A percentile compares a stretch with the other conserved stretches of the same genome.
Evolutionary conservation across 2,113 vertebrate genomes (phyloP).

Genomic region (Lathamus discolor): DNA sequence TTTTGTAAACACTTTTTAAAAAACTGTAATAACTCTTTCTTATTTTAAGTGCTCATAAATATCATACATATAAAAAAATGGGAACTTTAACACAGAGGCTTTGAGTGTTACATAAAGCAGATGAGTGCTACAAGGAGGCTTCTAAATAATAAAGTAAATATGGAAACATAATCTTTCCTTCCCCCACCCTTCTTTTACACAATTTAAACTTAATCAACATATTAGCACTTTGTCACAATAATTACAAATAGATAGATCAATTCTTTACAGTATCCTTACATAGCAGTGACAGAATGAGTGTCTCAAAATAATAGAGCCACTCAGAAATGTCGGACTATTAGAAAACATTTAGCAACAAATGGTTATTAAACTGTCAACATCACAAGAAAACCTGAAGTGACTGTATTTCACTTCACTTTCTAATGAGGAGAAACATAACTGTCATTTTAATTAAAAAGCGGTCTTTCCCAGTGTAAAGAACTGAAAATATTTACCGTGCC

Average conservation of each 20-base stretch:
- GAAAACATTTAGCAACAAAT: constrained; percentile 21
- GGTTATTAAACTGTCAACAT: constrained; percentile 32
- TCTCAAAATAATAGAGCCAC: not conserved
- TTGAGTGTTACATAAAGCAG: not conserved
- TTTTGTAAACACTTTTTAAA: not conserved
- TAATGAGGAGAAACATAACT: constrained; percentile 7
- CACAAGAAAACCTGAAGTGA: not conserved
- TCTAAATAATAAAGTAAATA: not conserved
- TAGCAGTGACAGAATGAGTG: not conserved
- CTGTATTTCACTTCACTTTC: constrained; percentile 1
- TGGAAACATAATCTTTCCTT: not conserved
- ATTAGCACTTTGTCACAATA: not conserved
- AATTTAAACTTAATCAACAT: not conserved
- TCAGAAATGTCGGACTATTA: constrained; percentile 22
- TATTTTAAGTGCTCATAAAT: not conserved
- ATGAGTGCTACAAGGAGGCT: not conserved
- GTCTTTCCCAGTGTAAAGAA: constrained; percentile 7
- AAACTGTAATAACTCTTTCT: not conserved
- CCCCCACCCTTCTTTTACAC: not conserved
- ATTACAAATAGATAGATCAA: not conserved
- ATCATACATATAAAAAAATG: not conserved
- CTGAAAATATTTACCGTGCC: not conserved
- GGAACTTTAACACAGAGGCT: not conserved
- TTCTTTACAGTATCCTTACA: not conserved
- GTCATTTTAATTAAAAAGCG: constrained; percentile 40